Base-by-base conservation (phyloP, 2,888 invertebrate species). In the Idaea straminata region DNA sequence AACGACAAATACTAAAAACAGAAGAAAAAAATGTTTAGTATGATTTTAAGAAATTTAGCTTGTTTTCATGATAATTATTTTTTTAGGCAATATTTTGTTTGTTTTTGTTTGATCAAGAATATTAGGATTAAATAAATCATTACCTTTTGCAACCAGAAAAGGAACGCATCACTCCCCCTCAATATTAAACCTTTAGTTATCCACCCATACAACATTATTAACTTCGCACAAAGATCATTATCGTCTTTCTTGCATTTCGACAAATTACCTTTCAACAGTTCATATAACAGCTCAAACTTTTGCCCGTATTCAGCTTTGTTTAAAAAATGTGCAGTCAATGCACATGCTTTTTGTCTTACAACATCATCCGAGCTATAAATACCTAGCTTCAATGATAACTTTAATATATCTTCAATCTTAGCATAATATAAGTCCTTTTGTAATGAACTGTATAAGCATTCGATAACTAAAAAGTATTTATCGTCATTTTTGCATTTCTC, bases 251-350 rank as follows among this genome's bases (percentile, higher is more conserved):
- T 77, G 70, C 84, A 84, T 1, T 69, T 66, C 0, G 81, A 69
- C 59, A 92, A 69, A 67, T 78, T 74, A 59, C 67, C 79, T 74
- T 86, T 90, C 63, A 91, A 73, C 59, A 75, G 66, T 63, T 88
- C 89, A 75, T 92, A 90, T 1, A 91, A 65, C 7, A 84, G 61
- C 72, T 92, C 88, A 79, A 92, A 91, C 57, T 80, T 84, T 66
- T 84, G 81, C 0, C 89, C 90, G 63, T 78, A 81, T 36, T 91
- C 90, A 0, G 84, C 87, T 82, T 95, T 95, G 77, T 95, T 95
- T 61, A 95, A 75, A 65, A 95, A 83, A 83, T 94, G 94, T 0
- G 94, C 94, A 64, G 94, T 77, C 64, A 95, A 80, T 69, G 90
- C 86, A 75, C 92, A 93, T 0, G 93, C 89, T 69, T 90, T 89